These are phyloP conservation scores for Lamellibrachia columna DNA, from an alignment of 2,888 invertebrate species.

Conservation along the genomic window DNA sequence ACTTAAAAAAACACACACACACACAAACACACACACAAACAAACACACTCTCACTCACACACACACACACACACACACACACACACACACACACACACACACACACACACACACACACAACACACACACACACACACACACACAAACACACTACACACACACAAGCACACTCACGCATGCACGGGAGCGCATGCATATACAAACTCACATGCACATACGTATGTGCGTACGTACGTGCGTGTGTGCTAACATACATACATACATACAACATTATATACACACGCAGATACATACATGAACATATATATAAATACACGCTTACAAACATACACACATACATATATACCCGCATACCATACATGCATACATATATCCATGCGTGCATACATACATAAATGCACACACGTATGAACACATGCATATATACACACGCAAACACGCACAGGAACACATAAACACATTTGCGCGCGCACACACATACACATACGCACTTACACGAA, in stretches of 20 bases:
- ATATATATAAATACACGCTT: background rate
- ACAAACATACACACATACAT: background rate
- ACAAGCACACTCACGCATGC: background rate
- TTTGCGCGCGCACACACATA: too few relatives aligned
- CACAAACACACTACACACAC: background rate
- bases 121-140: conserved; percentile 19
- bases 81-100: too few relatives aligned
- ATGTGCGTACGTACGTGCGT: background rate
- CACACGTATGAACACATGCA: background rate
- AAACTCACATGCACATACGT: conserved; percentile 13
- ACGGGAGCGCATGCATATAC: background rate
- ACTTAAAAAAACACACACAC: too few relatives aligned
- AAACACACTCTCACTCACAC: too few relatives aligned
- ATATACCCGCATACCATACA: conserved; percentile 3
- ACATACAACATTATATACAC: too few relatives aligned
- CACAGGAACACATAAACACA: conserved; percentile 8
- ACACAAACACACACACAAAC: too few relatives aligned
- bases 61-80: too few relatives aligned
- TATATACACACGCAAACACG: conserved; percentile 17
- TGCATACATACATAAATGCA: conserved; percentile 17
- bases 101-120: too few relatives aligned
- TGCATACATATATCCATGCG: conserved; percentile 17
- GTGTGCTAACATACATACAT: too few relatives aligned
- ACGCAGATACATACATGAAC: too few relatives aligned
- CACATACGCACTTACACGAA: too few relatives aligned